A percentile compares a stretch with the other conserved stretches of the same genome.
phyloP scores from a whole-genome alignment of 2,888 invertebrate genomes.

The Aspidapion aeneum region DNA sequence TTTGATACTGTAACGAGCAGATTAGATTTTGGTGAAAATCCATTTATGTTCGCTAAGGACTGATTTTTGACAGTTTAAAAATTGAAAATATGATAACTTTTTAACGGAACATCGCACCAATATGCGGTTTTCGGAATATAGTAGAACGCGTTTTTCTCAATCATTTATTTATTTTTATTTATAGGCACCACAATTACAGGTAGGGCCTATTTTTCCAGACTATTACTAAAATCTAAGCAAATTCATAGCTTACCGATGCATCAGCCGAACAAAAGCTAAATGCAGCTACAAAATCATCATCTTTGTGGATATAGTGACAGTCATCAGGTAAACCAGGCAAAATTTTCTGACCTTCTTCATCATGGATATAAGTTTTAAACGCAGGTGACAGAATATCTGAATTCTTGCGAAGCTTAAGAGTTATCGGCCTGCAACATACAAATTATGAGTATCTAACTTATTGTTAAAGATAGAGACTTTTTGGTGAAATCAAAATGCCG shows the following conservation, averaged over 20 bases:
- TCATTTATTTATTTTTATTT: no score
- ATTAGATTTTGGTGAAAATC: no score
- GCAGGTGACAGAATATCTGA: slow-evolving; percentile 56
- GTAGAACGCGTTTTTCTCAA: no score
- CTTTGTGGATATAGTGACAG: slow-evolving; percentile 65
- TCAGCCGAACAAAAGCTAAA: slow-evolving; percentile 64
- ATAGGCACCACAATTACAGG: no score
- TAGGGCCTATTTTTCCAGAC: no score
- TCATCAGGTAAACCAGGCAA: slow-evolving; percentile 43
- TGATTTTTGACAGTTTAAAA: no score
- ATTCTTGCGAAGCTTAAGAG: slow-evolving; percentile 61
- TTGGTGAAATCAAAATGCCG: background rate
- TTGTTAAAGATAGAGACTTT: slow-evolving; percentile 3
- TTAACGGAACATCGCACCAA: no score
- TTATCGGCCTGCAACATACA: slow-evolving; percentile 51
- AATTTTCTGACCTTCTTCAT: slow-evolving; percentile 44
- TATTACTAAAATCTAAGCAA: no score
- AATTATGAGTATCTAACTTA: slow-evolving; percentile 9
- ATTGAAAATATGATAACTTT: no score
- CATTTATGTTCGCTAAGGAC: no score
- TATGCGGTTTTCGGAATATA: no score
- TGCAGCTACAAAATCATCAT: slow-evolving; percentile 58
- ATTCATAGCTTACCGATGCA: slow-evolving; percentile 62
- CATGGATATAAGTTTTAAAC: slow-evolving; percentile 58
- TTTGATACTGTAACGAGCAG: no score